Base-by-base conservation (phyloP, 2,113 vertebrate genomes). In the Xyrauchen texanus region DNA sequence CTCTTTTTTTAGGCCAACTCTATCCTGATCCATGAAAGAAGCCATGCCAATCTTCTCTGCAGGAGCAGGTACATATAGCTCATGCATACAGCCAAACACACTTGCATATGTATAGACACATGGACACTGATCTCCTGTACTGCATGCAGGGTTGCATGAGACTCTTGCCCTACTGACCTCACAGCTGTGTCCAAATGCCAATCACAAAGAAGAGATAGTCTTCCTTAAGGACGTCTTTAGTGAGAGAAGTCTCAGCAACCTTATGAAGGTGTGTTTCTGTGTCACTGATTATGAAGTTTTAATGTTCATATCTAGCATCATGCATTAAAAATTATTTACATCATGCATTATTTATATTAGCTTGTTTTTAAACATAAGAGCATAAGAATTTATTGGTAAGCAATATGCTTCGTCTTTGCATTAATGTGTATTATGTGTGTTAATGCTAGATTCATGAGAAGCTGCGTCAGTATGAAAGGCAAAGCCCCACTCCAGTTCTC, bases 151-250 rank as follows among this genome's bases (percentile, higher is more conserved):
- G 77, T 89, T 98, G 61, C 96, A 98, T 3, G 97, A 98, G 84
- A 96, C 96, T 0, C 79, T 98, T 91, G 96, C 97, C 15, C 93
- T 98, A 79, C 87, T 98, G 91, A 98, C 97, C 42, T 96, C 96
- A 81, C 97, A 98, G 88, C 92, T 98, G 74, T 85, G 94, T 80
- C 97, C 96, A 0, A 96, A 98, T 83, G 97, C 96, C 75, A 98
- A 97, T 83, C 96, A 97, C 87, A 96, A 95, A 85, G 97, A 97
- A 84, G 97, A 98, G 86, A 96, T 98, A 93, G 94, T 96, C 83
- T 98, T 98, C 90, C 93, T 98, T 75, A 93, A 91, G 81, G 94
- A 97, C 0, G 95, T 98, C 79, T 98, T 98, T 92, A 98, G 97
- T 72, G 97, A 98, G 83, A 95, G 92, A 83, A 97, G 96, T 88